Conservation (phyloP, 2,797 vertebrate genomes). For the Phoeniculus purpureus region DNA sequence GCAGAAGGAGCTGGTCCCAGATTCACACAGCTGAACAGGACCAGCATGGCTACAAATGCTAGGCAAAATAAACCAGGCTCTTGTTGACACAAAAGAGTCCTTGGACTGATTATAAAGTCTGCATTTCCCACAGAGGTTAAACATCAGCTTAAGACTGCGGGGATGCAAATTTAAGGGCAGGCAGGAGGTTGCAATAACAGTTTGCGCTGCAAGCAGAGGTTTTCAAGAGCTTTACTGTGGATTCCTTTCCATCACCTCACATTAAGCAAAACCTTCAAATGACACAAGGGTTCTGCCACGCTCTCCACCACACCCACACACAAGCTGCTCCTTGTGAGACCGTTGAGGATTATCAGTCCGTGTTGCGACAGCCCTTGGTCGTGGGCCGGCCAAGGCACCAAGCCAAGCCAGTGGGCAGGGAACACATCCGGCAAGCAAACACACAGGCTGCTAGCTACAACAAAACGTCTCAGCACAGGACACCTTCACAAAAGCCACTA, state of each 20-base stretch:
- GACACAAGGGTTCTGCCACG: rapidly evolving
- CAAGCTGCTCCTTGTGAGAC: not conserved
- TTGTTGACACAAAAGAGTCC: slow-evolving; percentile 13
- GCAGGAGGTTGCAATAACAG: not conserved
- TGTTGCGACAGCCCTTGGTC: not conserved
- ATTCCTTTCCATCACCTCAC: not conserved
- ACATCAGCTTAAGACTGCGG: not conserved
- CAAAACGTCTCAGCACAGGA: not conserved
- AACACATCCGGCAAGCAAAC: not conserved
- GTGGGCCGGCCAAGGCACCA: not conserved
- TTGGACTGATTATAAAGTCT: not conserved
- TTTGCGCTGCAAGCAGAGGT: not conserved
- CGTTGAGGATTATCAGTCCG: not conserved
- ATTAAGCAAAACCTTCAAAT: not conserved
- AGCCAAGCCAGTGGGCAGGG: slow-evolving; percentile 31
- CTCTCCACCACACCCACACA: not conserved
- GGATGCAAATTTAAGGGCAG: not conserved
- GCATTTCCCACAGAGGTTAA: slow-evolving; percentile 33
- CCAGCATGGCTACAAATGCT: not conserved
- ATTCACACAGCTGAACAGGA: not conserved
- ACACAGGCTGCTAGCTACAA: not conserved
- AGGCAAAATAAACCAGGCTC: not conserved
- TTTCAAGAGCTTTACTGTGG: not conserved
- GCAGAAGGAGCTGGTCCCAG: not conserved
- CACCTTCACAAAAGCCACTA: rapidly evolving